phyloP scores from a whole-genome alignment of 2,113 vertebrate genomes.

The Serilophus lunatus region DNA sequence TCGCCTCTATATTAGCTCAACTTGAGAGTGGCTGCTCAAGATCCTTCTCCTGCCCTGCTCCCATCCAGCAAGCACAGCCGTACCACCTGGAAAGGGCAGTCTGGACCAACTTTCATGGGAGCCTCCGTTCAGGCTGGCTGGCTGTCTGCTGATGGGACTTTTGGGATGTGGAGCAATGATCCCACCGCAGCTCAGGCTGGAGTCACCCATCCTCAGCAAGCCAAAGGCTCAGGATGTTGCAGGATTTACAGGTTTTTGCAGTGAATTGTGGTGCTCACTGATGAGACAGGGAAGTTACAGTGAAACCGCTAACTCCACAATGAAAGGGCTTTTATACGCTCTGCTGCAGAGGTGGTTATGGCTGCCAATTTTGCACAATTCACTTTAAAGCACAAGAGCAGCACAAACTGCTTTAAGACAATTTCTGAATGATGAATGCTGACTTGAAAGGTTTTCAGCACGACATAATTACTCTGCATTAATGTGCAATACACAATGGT shows the following conservation, averaged over 20 bases:
- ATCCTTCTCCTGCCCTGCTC: background rate
- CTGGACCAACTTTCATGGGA: constrained; percentile 1
- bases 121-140: constrained; percentile 19
- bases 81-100: background rate
- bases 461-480: constrained; percentile 50
- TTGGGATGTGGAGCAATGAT: background rate
- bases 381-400: constrained; percentile 38
- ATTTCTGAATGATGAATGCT: constrained; percentile 58
- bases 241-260: constrained; percentile 48
- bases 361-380: constrained; percentile 37
- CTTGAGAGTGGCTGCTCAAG: background rate
- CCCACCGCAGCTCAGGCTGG: background rate
- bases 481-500: constrained; percentile 38
- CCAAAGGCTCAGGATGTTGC: constrained; percentile 23
- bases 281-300: constrained; percentile 45
- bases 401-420: constrained; percentile 51
- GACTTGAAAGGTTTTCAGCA: constrained; percentile 56
- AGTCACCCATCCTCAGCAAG: background rate
- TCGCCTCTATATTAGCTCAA: background rate
- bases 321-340: constrained; percentile 55
- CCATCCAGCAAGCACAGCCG: background rate
- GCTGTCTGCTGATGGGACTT: background rate
- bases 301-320: constrained; percentile 10
- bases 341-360: constrained; percentile 17
- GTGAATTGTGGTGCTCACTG: constrained; percentile 45